A percentile compares a stretch with the other conserved stretches of the same genome.
phyloP scores from a whole-genome alignment of 2,888 invertebrate genomes.

The Empis livida region DNA sequence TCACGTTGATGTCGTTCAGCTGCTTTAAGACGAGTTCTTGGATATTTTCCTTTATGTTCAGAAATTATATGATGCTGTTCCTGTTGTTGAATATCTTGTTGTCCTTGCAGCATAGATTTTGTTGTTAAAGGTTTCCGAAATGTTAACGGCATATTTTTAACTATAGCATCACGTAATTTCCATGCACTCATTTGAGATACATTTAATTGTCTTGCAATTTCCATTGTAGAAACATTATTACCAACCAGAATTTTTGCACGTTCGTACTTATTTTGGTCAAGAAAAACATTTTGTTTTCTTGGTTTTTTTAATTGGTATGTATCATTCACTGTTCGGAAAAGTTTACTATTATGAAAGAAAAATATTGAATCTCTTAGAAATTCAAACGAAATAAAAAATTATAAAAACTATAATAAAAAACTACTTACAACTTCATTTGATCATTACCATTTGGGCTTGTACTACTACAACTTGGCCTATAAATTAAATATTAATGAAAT shows the following conservation, averaged over 20 bases:
- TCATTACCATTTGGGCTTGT: neutral
- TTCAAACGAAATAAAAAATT: neutral
- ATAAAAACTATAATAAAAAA: too few relatives aligned
- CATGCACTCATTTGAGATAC: constrained; percentile 36
- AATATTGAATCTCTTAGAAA: neutral
- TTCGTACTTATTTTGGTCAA: constrained; percentile 32
- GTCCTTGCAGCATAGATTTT: constrained; percentile 3
- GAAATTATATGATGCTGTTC: neutral
- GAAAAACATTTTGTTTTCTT: constrained; percentile 33
- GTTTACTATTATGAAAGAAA: neutral
- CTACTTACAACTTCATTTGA: constrained; percentile 1
- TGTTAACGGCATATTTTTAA: constrained; percentile 32
- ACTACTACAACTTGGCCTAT: neutral
- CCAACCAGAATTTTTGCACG: constrained; percentile 29
- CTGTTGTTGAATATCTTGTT: constrained; percentile 9
- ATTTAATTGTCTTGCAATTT: constrained; percentile 31
- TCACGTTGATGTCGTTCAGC: constrained; percentile 30
- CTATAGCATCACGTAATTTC: constrained; percentile 33
- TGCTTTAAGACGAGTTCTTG: constrained; percentile 29
- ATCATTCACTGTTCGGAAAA: neutral
- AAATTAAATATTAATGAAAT: neutral
- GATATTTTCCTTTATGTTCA: too few relatives aligned
- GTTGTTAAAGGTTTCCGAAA: constrained; percentile 20
- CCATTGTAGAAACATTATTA: constrained; percentile 33
- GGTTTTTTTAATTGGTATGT: constrained; percentile 26